These are phyloP conservation scores for Nomada goodeniana DNA, from an alignment of 2,888 invertebrate species.

Conservation along the genomic window DNA sequence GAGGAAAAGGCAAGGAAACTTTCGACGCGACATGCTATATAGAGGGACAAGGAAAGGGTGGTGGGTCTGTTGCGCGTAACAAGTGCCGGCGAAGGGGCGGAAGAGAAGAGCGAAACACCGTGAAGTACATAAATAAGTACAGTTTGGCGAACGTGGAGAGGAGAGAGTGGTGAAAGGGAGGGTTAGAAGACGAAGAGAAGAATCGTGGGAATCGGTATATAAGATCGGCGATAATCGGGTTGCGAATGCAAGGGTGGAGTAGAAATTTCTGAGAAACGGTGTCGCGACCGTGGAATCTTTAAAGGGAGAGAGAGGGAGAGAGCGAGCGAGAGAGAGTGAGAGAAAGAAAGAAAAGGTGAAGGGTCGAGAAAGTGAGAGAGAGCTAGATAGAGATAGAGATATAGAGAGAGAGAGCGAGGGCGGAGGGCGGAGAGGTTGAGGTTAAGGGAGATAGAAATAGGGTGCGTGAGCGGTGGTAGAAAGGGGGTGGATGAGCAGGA, in stretches of 20 bases:
- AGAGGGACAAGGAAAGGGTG: conserved; percentile 14
- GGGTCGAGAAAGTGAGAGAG: neutral
- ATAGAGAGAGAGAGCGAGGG: conserved; percentile 5
- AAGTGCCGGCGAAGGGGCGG: conserved; percentile 10
- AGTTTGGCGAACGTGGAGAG: neutral
- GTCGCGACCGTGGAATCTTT: neutral
- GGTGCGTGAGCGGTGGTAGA: conserved; percentile 11
- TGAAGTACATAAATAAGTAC: conserved; percentile 3
- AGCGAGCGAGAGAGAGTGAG: neutral
- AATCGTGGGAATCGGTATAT: neutral
- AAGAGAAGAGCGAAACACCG: conserved; percentile 3
- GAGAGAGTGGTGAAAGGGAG: too few species aligned
- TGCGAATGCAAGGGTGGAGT: neutral
- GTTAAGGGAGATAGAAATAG: conserved; percentile 7
- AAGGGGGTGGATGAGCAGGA: neutral
- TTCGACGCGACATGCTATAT: conserved; percentile 19
- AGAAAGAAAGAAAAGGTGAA: neutral
- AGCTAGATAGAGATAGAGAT: neutral
- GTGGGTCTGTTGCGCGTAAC: conserved; percentile 3
- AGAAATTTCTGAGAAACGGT: neutral
- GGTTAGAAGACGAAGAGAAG: neutral
- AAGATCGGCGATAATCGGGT: neutral
- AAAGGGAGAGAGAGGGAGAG: neutral
- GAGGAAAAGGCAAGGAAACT: neutral
- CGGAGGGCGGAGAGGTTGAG: neutral